Evolutionary conservation across 2,113 vertebrate species (phyloP).

Genomic region (Rostratula benghalensis): DNA sequence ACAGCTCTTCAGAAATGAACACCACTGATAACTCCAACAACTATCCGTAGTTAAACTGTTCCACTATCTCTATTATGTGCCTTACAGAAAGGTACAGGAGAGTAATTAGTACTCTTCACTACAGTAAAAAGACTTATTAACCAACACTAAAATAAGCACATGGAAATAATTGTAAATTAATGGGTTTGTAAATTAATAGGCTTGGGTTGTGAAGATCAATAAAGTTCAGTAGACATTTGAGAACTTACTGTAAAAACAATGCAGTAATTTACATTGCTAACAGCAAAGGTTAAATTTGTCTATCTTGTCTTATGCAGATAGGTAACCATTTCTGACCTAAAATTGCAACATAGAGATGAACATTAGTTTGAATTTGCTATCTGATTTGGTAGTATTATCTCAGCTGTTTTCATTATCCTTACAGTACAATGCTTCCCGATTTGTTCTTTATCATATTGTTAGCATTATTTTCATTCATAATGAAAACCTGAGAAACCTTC

Average conservation of each 20-base stretch:
- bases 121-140: conserved; percentile 37
- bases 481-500: background rate
- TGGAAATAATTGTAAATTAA: conserved; percentile 15
- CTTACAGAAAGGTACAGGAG: background rate
- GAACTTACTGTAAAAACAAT: background rate
- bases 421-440: background rate
- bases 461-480: background rate
- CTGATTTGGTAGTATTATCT: background rate
- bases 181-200: background rate
- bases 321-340: background rate
- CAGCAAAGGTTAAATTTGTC: background rate
- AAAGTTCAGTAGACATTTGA: conserved; percentile 4
- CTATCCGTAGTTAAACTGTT: conserved; percentile 39
- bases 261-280: background rate
- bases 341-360: background rate
- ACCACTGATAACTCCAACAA: background rate
- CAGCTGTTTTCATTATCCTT: background rate
- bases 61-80: background rate
- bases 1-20: background rate
- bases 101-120: background rate
- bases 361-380: background rate
- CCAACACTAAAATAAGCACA: conserved; percentile 30
- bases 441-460: background rate
- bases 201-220: background rate
- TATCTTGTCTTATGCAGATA: background rate